Evolutionary conservation across 2,113 vertebrate species (phyloP), one percentile per base, ranked within the genome.

Genomic region (Lepisosteus osseus): DNA sequence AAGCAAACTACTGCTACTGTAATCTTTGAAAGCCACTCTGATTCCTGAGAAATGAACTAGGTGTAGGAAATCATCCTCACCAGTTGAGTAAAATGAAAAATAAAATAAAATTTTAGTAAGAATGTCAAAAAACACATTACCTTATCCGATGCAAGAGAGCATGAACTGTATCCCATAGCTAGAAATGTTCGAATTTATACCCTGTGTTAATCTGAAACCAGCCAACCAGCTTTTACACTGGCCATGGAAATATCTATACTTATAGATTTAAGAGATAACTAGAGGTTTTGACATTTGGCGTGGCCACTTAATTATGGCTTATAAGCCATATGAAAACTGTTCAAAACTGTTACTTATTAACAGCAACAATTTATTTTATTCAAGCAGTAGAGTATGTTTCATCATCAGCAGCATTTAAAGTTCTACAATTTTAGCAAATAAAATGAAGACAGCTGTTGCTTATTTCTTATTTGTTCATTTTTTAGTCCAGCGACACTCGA

Each of bases 161-260:
- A 12, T 5, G 8, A 61, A 42, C 13, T 9, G 44, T 14, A 47
- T 6, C 7, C 47, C 5, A 9, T 51, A 54, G 15, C 17, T n/a
- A 44, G 13, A 65, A 29, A 11, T 3, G 57, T 3, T 41, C 47
- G 47, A 51, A 67, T 67, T 73, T 73, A 73, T 67, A 73, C 72
- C 51, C 65, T 54, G 14, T 44, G 51, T n/a, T 9, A 43, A 6
- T 13, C 13, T 57, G 55, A 9, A 12, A 54, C 29, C 3, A 54
- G 65, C 65, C 72, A 73, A 67, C 67, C 56, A 61, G 55, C 40
- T 51, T 51, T 9, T 12, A 47, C 12, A 29, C 55, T 9, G 7
- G n/a, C 40, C 54, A 12, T 72, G 54, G 61, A 67, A 45, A 57
- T 67, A 67, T 41, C 14, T 59, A 63, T 6, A 51, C 9, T 5